phyloP scores from a whole-genome alignment of 2,113 vertebrate species.

The Osmerus mordax region DNA sequence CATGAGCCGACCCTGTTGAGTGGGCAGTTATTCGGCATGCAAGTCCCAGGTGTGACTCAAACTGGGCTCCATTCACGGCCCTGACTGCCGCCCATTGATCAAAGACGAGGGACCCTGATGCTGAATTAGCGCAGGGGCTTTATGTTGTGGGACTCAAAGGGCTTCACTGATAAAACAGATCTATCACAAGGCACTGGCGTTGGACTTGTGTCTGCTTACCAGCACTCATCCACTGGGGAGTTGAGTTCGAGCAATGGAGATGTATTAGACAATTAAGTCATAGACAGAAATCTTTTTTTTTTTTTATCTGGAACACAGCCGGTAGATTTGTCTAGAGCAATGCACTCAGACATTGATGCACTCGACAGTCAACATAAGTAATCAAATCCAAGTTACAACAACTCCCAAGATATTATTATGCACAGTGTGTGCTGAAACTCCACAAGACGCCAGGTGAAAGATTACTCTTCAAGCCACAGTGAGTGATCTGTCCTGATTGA shows the following conservation, averaged over 20 bases:
- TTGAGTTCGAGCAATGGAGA: constrained; percentile 21
- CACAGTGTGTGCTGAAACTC: too few species aligned
- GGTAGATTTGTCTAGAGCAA: too few species aligned
- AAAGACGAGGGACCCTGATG: constrained; percentile 62
- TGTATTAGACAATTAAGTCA: background rate
- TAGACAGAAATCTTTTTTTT: background rate
- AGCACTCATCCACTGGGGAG: constrained; percentile 34
- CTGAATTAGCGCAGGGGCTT: constrained; percentile 74
- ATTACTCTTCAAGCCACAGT: too few species aligned
- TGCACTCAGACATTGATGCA: too few species aligned
- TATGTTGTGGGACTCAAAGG: constrained; percentile 60
- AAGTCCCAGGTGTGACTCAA: constrained; percentile 73
- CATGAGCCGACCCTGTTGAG: constrained; percentile 60
- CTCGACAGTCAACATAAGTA: too few species aligned
- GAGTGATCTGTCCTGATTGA: too few species aligned
- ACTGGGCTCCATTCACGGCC: constrained; percentile 68
- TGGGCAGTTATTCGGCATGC: constrained; percentile 62
- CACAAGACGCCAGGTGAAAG: too few species aligned
- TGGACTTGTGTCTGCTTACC: constrained; percentile 37
- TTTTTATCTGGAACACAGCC: background rate
- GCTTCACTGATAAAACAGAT: constrained; percentile 68
- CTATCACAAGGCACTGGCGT: constrained; percentile 62
- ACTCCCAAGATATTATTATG: too few species aligned
- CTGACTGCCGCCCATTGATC: constrained; percentile 75
- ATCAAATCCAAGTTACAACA: too few species aligned